Base-by-base conservation (phyloP, 2,888 invertebrate species). In the Bruchidius siliquastri region DNA sequence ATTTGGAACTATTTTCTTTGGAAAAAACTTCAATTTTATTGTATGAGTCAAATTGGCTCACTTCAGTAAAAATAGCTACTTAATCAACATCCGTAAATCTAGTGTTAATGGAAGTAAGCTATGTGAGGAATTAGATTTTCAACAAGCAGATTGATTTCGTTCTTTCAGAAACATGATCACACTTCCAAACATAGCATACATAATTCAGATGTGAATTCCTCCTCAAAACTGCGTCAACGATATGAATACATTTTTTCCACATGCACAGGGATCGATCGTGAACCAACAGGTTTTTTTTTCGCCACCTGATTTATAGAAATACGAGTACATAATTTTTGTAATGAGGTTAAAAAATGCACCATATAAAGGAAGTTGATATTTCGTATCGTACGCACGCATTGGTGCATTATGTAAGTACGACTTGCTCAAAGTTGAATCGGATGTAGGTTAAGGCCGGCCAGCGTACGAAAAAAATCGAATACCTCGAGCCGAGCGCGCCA, bases 401-500 rank as follows among this genome's bases (percentile, higher is more conserved):
- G 49, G 49, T 49, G 49, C 79, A 77, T 83, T 83, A 82, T 82
- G 81, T 82, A 83, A 83, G 79, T 79, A 76, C 79, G 77, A 80
- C 80, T 81, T 81, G 79, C 78, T 82, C 77, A 82, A 81, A 83
- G 82, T 81, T 77, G 81, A 79, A 78, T 79, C 79, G 79, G 79
- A 84, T 83, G 82, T 84, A 80, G 84, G 84, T 84, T 84, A 84
- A 84, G 84, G 84, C 81, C 83, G 82, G 77, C 83, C 76, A 74
- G 72, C 72, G 75, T 72, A 49, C 13, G 49, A 75, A 78, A 77
- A 76, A 77, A 73, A 73, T 72, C 74, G 75, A 76, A 72, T 74
- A 72, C 73, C 67, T 76, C 73, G 72, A 67, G 22, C 72, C 13
- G n/a, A n/a, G 26, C 30, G 30, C n/a, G 30, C 21, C 68, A 68